phyloP scores from a whole-genome alignment of 2,797 vertebrate genomes.

The Denticeps clupeoides region DNA sequence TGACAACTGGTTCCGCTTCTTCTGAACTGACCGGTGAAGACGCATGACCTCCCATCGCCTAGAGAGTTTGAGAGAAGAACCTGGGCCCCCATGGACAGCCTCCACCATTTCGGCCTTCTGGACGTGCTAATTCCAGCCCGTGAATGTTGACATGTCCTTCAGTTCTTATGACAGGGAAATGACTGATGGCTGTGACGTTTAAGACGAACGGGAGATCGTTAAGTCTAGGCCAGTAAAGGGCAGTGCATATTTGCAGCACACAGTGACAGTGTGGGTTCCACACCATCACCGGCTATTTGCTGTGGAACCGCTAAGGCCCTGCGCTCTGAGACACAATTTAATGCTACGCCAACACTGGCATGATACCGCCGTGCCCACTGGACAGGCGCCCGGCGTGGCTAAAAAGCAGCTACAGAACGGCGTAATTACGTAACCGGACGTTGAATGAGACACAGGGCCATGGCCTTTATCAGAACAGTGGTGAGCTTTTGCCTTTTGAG shows the following conservation, averaged over 20 bases:
- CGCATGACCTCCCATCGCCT: no score
- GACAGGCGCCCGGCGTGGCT: no score
- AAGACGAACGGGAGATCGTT: neutral
- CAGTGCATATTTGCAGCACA: slow-evolving; percentile 27
- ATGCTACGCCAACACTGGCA: no score
- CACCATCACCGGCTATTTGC: slow-evolving; percentile 2
- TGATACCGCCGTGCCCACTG: no score
- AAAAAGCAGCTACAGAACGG: no score
- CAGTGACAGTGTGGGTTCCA: neutral
- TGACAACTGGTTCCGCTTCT: slow-evolving; percentile 4
- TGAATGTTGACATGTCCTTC: neutral
- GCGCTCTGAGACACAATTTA: no score
- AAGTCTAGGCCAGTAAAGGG: slow-evolving; percentile 12
- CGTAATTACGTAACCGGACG: no score
- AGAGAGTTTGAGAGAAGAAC: slow-evolving; percentile 9
- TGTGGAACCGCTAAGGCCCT: no score
- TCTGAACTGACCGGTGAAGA: slow-evolving; percentile 5
- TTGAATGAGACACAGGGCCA: no score
- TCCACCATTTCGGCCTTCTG: neutral
- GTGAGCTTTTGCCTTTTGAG: no score
- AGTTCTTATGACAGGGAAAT: neutral
- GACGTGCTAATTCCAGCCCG: neutral
- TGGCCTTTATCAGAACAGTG: no score
- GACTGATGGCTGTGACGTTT: slow-evolving; percentile 1
- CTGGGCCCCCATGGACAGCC: slow-evolving; percentile 12